Evolutionary conservation across 1,140 invertebrate species (phyloP).

Genomic region (Ladona fulva): DNA sequence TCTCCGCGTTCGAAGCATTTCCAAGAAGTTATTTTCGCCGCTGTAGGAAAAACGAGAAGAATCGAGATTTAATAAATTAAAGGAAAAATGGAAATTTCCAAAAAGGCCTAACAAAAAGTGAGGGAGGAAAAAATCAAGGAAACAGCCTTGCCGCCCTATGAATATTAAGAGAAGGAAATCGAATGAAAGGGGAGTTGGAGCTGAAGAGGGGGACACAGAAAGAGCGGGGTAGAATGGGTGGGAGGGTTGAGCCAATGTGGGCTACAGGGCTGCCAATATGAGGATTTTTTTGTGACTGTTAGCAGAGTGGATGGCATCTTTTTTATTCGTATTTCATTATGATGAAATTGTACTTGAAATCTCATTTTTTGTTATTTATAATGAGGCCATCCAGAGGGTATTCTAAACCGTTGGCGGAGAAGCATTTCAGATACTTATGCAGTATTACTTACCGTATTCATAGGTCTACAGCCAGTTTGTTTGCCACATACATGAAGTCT

Average conservation of each 20-base stretch:
- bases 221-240: neutral
- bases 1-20: neutral
- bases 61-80: constrained; percentile 9
- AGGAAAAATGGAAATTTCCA: neutral
- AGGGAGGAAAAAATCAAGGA: neutral
- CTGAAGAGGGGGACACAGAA: neutral
- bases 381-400: no score
- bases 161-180: constrained; percentile 8
- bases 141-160: constrained; percentile 1
- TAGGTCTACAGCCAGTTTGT: no score
- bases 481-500: no score
- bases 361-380: no score
- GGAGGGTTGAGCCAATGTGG: neutral
- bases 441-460: no score
- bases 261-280: no score
- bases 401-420: no score
- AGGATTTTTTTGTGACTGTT: no score
- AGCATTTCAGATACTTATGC: no score
- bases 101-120: neutral
- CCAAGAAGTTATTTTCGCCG: neutral
- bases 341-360: no score
- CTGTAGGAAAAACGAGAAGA: neutral
- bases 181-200: neutral
- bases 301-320: no score
- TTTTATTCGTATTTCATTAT: no score